Conservation (phyloP, 92 coral and sea anemone genomes). For the Pocillopora meandrina region DNA sequence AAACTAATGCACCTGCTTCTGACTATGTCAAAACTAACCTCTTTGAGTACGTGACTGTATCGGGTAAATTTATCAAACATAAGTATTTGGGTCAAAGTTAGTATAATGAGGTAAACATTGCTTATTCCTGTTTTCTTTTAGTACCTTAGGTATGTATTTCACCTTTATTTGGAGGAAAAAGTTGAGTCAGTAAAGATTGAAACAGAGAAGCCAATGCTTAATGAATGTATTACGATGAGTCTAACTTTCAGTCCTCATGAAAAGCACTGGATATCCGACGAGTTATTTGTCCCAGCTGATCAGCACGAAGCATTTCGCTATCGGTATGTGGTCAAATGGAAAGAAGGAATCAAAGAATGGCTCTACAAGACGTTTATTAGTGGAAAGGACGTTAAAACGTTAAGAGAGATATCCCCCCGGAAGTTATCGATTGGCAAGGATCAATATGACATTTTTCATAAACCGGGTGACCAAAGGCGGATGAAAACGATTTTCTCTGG, state of each 20-base stretch:
- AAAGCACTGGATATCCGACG: conserved; percentile 51
- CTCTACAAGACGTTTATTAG: background rate
- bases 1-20: too few species aligned
- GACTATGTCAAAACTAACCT: too few species aligned
- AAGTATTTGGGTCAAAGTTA: too few species aligned
- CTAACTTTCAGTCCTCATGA: conserved; percentile 9
- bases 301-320: conserved; percentile 25
- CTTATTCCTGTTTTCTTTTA: background rate
- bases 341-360: background rate
- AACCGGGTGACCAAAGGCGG: background rate
- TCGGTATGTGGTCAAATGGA: conserved; percentile 45
- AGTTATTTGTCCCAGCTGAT: conserved; percentile 20
- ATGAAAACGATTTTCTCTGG: conserved; percentile 34
- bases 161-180: conserved; percentile 40
- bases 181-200: conserved; percentile 43
- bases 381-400: conserved; percentile 10
- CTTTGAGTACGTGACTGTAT: too few species aligned
- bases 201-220: conserved; percentile 29
- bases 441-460: conserved; percentile 75
- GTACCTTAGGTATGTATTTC: conserved; percentile 39
- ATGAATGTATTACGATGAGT: background rate
- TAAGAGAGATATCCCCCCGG: background rate
- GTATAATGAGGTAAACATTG: too few species aligned
- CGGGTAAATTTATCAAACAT: too few species aligned
- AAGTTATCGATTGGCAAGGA: conserved; percentile 7